These are phyloP conservation scores for Scomber colias DNA, from an alignment of 2,113 vertebrate genomes.

Conservation along the genomic window DNA sequence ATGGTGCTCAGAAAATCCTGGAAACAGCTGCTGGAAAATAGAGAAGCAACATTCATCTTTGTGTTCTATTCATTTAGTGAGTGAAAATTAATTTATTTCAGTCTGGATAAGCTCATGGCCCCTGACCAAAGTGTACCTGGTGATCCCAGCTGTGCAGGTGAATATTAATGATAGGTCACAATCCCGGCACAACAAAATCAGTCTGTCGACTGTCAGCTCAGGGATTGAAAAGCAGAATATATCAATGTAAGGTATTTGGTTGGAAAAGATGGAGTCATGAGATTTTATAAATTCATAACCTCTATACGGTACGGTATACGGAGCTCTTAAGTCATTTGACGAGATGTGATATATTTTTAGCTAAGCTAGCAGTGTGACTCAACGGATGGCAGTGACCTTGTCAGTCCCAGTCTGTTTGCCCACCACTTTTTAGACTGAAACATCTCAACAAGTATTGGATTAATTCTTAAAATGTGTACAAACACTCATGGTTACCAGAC, in stretches of 20 bases:
- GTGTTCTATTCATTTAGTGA: background rate
- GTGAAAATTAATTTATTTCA: background rate
- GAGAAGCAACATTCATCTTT: background rate
- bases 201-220: background rate
- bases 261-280: too few relatives aligned
- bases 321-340: too few relatives aligned
- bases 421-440: too few relatives aligned
- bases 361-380: too few relatives aligned
- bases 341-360: too few relatives aligned
- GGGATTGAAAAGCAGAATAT: background rate
- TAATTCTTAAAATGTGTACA: too few relatives aligned
- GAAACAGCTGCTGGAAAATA: constrained; percentile 20
- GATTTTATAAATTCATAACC: too few relatives aligned
- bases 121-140: background rate
- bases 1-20: constrained; percentile 5
- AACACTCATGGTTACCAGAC: too few relatives aligned
- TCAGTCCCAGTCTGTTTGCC: too few relatives aligned
- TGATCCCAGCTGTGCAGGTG: background rate
- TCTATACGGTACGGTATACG: too few relatives aligned
- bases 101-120: background rate
- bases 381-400: too few relatives aligned
- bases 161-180: background rate
- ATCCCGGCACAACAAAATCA: background rate
- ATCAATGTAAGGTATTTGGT: background rate
- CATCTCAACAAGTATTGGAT: too few relatives aligned